Conservation (phyloP, 2,113 vertebrate genomes). For the Python bivittatus region DNA sequence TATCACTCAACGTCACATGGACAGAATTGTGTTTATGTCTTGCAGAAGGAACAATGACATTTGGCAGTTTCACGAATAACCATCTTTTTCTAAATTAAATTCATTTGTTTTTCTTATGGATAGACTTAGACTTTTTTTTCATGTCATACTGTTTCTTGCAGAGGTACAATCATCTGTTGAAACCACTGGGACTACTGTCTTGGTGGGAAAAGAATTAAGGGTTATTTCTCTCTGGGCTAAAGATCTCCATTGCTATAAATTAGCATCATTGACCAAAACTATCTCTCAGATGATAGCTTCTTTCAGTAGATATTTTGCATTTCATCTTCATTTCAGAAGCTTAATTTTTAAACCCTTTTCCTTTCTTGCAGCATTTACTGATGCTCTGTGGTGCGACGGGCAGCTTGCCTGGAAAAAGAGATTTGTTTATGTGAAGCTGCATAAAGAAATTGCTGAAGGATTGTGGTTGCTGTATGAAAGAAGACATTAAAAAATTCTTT, state of each 20-base stretch:
- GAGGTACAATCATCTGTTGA: background rate
- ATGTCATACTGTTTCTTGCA: background rate
- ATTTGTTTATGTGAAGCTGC: background rate
- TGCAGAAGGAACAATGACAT: background rate
- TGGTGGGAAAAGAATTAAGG: background rate
- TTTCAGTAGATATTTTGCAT: background rate
- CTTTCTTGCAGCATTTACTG: background rate
- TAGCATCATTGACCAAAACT: background rate
- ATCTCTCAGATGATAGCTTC: background rate
- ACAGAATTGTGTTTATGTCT: background rate
- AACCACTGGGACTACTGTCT: background rate
- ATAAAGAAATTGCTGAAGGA: background rate
- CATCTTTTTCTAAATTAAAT: background rate
- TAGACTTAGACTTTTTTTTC: background rate
- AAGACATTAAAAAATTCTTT: background rate
- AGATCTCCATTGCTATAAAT: background rate
- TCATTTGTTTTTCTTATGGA: background rate
- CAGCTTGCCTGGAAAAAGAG: conserved; percentile 2
- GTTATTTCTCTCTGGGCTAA: background rate
- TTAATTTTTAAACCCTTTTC: conserved; percentile 1
- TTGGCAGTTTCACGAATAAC: background rate
- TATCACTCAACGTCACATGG: background rate
- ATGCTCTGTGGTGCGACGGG: background rate
- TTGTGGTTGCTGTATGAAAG: background rate
- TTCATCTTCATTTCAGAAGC: conserved; percentile 21